Conservation (phyloP, 2,113 vertebrate species). For the Cathartes aura region DNA sequence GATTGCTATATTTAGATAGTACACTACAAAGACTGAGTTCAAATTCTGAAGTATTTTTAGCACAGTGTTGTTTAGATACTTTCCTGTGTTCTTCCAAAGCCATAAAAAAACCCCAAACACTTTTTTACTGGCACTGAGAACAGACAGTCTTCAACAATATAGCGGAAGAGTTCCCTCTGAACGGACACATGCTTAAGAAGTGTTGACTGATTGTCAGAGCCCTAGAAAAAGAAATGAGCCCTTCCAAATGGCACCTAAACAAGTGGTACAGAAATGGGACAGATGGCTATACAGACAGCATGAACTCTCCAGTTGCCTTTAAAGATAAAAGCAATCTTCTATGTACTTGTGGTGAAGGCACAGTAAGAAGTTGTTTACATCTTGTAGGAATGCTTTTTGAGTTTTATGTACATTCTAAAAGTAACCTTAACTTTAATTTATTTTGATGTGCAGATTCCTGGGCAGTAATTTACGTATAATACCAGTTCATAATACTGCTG, state of each 20-base stretch:
- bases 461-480: slow-evolving; percentile 87
- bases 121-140: neutral
- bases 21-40: neutral
- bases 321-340: neutral
- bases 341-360: neutral
- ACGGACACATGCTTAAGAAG: neutral
- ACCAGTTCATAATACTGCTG: slow-evolving; percentile 83
- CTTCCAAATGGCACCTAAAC: neutral
- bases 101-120: neutral
- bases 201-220: neutral
- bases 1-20: neutral
- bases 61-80: neutral
- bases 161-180: neutral
- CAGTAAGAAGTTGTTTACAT: neutral
- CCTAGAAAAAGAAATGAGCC: neutral
- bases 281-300: neutral
- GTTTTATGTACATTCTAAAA: neutral
- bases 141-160: neutral
- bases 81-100: neutral
- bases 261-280: neutral
- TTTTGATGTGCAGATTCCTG: slow-evolving; percentile 83
- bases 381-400: neutral
- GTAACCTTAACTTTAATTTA: neutral
- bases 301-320: neutral
- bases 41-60: neutral